Conservation (phyloP, 2,888 invertebrate species). For the Lasioglossum zephyrum region DNA sequence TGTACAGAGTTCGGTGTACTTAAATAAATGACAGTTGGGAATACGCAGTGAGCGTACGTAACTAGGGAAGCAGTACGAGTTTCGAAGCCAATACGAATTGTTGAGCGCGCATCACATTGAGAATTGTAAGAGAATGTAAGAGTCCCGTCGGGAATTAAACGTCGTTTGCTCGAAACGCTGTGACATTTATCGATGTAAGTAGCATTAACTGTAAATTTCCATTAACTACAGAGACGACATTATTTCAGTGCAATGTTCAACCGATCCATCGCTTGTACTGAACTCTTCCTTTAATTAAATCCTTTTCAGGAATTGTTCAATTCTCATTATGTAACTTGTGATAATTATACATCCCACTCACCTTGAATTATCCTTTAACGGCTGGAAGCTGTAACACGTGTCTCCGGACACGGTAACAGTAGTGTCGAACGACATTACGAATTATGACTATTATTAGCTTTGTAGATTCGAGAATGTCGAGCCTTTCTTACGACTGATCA, state of each 20-base stretch:
- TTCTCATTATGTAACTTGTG: conserved; percentile 19
- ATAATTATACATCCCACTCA: neutral
- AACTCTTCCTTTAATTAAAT: conserved; percentile 50
- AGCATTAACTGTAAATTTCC: conserved; percentile 41
- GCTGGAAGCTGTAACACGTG: neutral
- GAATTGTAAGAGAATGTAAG: conserved; percentile 4
- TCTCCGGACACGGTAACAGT: neutral
- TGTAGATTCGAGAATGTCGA: neutral
- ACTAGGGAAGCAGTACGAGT: neutral
- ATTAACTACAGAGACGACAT: conserved; percentile 11
- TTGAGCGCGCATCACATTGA: neutral
- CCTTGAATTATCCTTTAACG: neutral
- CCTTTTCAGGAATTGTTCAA: conserved; percentile 39
- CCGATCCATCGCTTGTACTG: conserved; percentile 45
- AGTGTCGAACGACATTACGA: neutral
- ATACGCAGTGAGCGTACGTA: neutral
- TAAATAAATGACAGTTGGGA: neutral
- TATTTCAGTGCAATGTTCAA: conserved; percentile 43
- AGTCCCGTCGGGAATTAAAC: conserved; percentile 6
- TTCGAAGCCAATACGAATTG: neutral
- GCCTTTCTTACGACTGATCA: conserved; percentile 44
- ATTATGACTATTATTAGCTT: neutral
- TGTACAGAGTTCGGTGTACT: conserved; percentile 4
- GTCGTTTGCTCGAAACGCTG: conserved; percentile 41
- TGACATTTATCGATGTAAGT: conserved; percentile 45